Evolutionary conservation across 2,888 invertebrate genomes (phyloP), one percentile per base, ranked within the genome.

Genomic region (Parnassius orleans): DNA sequence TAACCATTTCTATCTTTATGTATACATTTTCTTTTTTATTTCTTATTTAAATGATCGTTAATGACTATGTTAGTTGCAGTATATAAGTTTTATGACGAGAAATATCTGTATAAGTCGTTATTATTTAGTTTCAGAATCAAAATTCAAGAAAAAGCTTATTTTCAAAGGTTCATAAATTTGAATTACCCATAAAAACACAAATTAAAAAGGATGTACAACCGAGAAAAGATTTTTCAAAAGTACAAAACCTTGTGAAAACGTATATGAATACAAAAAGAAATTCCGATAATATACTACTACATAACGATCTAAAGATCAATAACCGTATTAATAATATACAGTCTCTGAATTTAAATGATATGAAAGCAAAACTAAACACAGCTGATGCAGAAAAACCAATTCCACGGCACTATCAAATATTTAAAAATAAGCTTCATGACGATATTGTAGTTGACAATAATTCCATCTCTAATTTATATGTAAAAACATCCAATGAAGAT

Each of bases 171-270:
- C 53, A 67, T 7, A 67, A 67, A 33, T 72, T 70, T 50, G 57
- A 69, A 24, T 60, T 70, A 59, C 71, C 71, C 0, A 19, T 54
- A 10, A n/a, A 60, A 47, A 54, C 50, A 24, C 15, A 58, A 3
- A 65, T 75, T 2, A 76, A 70, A 67, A 72, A 72, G 52, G 79
- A 82, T 51, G 82, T 86, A 0, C 51, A 63, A 11, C 78, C 84
- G 9, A 73, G 84, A 67, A 85, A 74, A 75, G 80, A 86, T 46
- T 86, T 84, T 61, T 71, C 78, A 2, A 72, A 72, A 5, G 68
- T 74, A 1, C 73, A 80, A 70, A 74, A 76, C 57, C 73, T 84
- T 10, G 79, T 80, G 1, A 68, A 73, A 14, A 75, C 70, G 19
- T 86, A 86, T 66, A 63, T 84, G 50, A 72, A 63, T 15, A 61